These are phyloP conservation scores for Eristalis arbustorum DNA, from an alignment of 2,888 invertebrate species.

Conservation along the genomic window DNA sequence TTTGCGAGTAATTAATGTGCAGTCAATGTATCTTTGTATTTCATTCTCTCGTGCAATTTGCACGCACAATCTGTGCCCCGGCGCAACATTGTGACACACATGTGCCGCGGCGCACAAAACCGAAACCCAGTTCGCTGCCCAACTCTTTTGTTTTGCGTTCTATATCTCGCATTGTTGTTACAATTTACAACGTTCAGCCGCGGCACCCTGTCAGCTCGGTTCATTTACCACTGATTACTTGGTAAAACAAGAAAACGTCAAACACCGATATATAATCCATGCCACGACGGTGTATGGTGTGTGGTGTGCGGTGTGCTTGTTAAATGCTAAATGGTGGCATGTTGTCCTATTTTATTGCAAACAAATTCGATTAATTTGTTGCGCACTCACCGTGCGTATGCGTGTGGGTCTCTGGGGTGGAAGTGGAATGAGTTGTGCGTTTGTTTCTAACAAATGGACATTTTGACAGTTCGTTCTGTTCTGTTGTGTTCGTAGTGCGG, in stretches of 20 bases:
- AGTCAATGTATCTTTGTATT: slow-evolving; percentile 13
- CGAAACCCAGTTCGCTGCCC: slow-evolving; percentile 32
- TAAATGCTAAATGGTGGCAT: slow-evolving; percentile 36
- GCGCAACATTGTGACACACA: not conserved
- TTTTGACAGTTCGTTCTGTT: not conserved
- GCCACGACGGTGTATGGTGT: too few species aligned
- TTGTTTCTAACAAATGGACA: slow-evolving; percentile 15
- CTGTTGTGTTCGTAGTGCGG: too few species aligned
- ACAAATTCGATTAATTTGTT: slow-evolving; percentile 50
- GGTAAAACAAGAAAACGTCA: slow-evolving; percentile 34
- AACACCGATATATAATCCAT: not conserved
- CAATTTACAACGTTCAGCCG: slow-evolving; percentile 9
- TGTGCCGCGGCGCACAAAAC: too few species aligned
- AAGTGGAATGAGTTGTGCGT: not conserved
- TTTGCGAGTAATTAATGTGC: slow-evolving; percentile 59
- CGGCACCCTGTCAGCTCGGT: slow-evolving; percentile 39
- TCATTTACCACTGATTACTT: slow-evolving; percentile 32
- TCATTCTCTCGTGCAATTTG: slow-evolving; percentile 3
- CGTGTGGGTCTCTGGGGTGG: not conserved
- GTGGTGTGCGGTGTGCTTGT: not conserved
- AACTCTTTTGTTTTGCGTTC: slow-evolving; percentile 59
- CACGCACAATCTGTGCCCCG: slow-evolving; percentile 25
- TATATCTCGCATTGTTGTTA: slow-evolving; percentile 32
- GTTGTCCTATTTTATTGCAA: slow-evolving; percentile 58
- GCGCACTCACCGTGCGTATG: not conserved